A percentile compares a stretch with the other conserved stretches of the same genome.
phyloP scores from a whole-genome alignment of 2,888 invertebrate genomes.

The Seira ritae region DNA sequence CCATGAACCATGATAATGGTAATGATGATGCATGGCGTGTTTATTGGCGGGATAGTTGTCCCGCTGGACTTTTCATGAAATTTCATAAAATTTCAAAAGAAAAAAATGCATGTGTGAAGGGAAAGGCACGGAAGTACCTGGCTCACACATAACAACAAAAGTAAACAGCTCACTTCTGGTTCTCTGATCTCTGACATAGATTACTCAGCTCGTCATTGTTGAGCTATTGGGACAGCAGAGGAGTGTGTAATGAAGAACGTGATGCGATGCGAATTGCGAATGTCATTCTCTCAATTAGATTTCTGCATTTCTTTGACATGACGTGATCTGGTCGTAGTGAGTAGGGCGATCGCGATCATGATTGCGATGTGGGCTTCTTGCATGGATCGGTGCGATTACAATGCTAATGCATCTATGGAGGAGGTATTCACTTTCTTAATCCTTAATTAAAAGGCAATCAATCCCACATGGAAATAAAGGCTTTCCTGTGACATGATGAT shows the following conservation, averaged over 20 bases:
- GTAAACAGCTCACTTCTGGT: neutral
- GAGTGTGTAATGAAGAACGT: slow-evolving; percentile 1
- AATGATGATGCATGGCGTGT: slow-evolving; percentile 35
- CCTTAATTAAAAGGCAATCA: too few relatives aligned
- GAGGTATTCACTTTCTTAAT: too few relatives aligned
- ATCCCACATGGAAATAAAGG: too few relatives aligned
- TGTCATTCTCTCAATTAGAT: neutral
- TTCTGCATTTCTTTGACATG: neutral
- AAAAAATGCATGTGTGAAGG: slow-evolving; percentile 7
- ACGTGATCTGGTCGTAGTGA: too few relatives aligned
- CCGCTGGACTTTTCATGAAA: slow-evolving; percentile 55
- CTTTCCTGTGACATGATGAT: too few relatives aligned
- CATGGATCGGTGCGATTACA: neutral
- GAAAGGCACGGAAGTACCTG: slow-evolving; percentile 7
- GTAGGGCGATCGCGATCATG: neutral
- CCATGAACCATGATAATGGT: slow-evolving; percentile 18
- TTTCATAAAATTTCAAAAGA: slow-evolving; percentile 60
- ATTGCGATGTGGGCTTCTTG: neutral
- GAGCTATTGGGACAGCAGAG: too few relatives aligned
- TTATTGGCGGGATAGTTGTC: slow-evolving; percentile 58
- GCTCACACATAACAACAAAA: neutral
- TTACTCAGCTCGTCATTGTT: neutral
- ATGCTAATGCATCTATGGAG: too few relatives aligned
- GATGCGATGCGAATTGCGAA: neutral
- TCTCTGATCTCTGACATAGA: slow-evolving; percentile 7